phyloP scores from a whole-genome alignment of 2,797 vertebrate genomes.

The Coregonus sp. region DNA sequence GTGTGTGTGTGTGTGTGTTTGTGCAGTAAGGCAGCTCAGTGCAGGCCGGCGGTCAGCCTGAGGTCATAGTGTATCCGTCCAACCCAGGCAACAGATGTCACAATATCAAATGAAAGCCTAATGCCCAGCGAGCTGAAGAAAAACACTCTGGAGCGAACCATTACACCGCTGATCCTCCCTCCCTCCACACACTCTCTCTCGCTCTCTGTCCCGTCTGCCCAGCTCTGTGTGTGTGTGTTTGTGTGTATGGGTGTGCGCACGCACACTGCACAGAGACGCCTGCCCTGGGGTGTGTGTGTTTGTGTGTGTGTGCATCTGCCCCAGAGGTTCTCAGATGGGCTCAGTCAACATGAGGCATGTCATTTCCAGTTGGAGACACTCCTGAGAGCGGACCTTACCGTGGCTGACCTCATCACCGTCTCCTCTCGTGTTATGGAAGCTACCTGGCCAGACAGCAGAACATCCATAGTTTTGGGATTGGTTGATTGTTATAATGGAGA shows the following conservation, averaged over 20 bases:
- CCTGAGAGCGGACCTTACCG: slow-evolving; percentile 19
- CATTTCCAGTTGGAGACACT: slow-evolving; percentile 37
- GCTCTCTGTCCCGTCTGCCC: slow-evolving; percentile 2
- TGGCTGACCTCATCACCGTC: slow-evolving; percentile 47
- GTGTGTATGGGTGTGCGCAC: not conserved
- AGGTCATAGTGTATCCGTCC: slow-evolving; percentile 8
- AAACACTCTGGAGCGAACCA: slow-evolving; percentile 59
- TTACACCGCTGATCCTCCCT: slow-evolving; percentile 58
- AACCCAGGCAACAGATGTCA: slow-evolving; percentile 63
- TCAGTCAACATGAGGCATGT: slow-evolving; percentile 51
- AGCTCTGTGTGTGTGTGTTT: not conserved
- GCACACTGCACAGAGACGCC: not conserved
- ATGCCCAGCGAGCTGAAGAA: slow-evolving; percentile 52
- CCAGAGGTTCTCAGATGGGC: slow-evolving; percentile 22
- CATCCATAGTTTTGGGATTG: slow-evolving; percentile 1
- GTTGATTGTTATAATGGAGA: slow-evolving; percentile 30
- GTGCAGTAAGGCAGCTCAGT: not conserved
- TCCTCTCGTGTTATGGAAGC: slow-evolving; percentile 8
- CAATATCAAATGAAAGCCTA: slow-evolving; percentile 69
- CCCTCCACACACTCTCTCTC: slow-evolving; percentile 15
- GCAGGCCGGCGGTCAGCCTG: not conserved
- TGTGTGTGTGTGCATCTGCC: slow-evolving; percentile 15
- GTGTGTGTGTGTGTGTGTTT: not conserved
- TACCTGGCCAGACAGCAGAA: slow-evolving; percentile 20
- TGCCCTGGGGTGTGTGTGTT: not conserved